Evolutionary conservation across 2,797 vertebrate species (phyloP).

Genomic region (Gymnothorax reevesii): DNA sequence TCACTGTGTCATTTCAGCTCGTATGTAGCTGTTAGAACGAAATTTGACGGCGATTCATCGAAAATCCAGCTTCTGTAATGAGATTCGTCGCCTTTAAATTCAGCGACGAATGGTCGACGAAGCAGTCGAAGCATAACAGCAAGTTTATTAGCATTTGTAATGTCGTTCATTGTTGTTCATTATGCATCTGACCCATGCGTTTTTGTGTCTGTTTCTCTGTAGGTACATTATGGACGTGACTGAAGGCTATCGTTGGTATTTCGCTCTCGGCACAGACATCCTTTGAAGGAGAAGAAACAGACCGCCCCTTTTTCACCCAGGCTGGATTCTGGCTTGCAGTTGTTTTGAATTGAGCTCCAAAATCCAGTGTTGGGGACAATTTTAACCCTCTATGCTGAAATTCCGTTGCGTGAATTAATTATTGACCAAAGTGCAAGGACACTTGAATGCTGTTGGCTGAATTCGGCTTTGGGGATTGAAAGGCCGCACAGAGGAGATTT

Average conservation of each 20-base stretch:
- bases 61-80: neutral
- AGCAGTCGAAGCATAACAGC: neutral
- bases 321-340: conserved; percentile 57
- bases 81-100: neutral
- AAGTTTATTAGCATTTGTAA: conserved; percentile 1
- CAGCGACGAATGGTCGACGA: neutral
- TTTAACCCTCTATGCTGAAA: conserved; percentile 52
- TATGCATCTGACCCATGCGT: conserved; percentile 37
- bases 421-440: conserved; percentile 18
- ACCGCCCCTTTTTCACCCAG: conserved; percentile 46
- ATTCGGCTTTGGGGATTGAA: neutral
- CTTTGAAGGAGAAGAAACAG: conserved; percentile 51
- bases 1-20: neutral
- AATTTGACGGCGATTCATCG: neutral
- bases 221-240: conserved; percentile 63
- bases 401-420: conserved; percentile 32
- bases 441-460: neutral
- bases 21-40: neutral
- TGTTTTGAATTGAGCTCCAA: conserved; percentile 47
- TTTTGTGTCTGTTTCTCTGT: conserved; percentile 58
- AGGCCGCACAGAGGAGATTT: conserved; percentile 1
- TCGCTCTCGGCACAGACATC: conserved; percentile 54
- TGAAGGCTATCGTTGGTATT: conserved; percentile 34
- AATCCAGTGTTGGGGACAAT: conserved; percentile 37
- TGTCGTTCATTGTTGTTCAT: neutral